These are phyloP conservation scores for Xanthia icteritia DNA, from an alignment of 2,888 invertebrate species.

Conservation along the genomic window DNA sequence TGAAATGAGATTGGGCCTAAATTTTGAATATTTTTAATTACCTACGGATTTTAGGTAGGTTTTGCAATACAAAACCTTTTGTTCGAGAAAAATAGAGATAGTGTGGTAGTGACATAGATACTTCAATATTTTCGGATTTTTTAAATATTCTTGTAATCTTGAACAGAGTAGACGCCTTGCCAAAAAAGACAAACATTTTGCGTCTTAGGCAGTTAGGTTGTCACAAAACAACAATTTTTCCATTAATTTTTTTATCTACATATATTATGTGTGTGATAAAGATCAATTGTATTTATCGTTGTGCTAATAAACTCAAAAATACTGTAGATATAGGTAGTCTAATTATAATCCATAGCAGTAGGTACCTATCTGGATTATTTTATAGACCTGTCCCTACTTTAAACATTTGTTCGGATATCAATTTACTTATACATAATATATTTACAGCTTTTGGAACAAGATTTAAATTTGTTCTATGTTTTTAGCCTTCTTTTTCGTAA, in stretches of 20 bases:
- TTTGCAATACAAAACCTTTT: no score
- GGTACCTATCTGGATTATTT: not conserved
- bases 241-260: conserved; percentile 3
- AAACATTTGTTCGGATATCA: not conserved
- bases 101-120: not conserved
- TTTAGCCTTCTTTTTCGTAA: no score
- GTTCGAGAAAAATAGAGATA: no score
- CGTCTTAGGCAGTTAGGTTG: not conserved
- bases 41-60: no score
- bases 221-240: conserved; percentile 9
- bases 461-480: no score
- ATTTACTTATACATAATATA: not conserved
- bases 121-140: not conserved
- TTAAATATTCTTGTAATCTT: not conserved
- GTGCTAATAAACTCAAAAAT: conserved; percentile 31
- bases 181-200: not conserved
- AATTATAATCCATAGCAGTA: not conserved
- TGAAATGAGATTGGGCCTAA: not conserved
- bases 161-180: no score
- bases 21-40: not conserved
- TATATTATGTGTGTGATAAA: conserved; percentile 15
- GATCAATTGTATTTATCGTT: conserved; percentile 37
- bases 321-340: not conserved
- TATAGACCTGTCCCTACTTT: not conserved
- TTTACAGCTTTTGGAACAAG: not conserved